Base-by-base conservation (phyloP, 1,140 invertebrate species). In the Bradynema listronoti region DNA sequence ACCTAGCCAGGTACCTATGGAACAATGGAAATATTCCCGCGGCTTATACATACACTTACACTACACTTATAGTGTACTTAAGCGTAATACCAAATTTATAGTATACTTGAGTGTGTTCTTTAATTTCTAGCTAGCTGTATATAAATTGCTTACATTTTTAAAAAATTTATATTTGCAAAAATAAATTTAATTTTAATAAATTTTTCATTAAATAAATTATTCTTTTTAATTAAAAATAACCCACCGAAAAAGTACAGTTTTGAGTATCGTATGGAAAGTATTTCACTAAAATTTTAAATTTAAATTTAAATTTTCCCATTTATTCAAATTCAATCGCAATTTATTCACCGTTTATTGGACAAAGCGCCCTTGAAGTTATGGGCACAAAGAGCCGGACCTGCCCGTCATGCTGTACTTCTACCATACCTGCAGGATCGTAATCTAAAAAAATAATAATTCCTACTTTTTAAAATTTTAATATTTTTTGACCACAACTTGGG, bases 191-290 rank as follows among this genome's bases (percentile, higher is more conserved):
- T 9, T 14, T 22, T 54, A 49, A 19, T 50, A 53, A 11, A 22
- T 16, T 53, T 43, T 24, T 53, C 22, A 53, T 54, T 24, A n/a
- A n/a, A n/a, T n/a, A n/a, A n/a, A n/a, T n/a, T n/a, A n/a, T 55
- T 29, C 25, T 54, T 55, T 41, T 19, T 29, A 27, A 24, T 22
- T 4, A 27, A 29, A 61, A 24, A 57, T n/a, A 39, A 47, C 47
- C 51, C 50, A 75, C 73, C 52, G 63, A 46, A 63, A 75, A 75
- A 14, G 73, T 64, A 60, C 73, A 75, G 41, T 70, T 72, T 36
- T 76, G 70, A 6, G 61, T 66, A 46, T 75, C 73, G 53, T 77
- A 75, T 24, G 73, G 73, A 55, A 77, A 78, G 30, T 76, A 72
- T 65, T 76, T 75, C 43, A 75, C 75, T 67, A 22, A 67, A 71